Conservation (phyloP, 2,797 vertebrate genomes). For the Megaceryle alcyon region DNA sequence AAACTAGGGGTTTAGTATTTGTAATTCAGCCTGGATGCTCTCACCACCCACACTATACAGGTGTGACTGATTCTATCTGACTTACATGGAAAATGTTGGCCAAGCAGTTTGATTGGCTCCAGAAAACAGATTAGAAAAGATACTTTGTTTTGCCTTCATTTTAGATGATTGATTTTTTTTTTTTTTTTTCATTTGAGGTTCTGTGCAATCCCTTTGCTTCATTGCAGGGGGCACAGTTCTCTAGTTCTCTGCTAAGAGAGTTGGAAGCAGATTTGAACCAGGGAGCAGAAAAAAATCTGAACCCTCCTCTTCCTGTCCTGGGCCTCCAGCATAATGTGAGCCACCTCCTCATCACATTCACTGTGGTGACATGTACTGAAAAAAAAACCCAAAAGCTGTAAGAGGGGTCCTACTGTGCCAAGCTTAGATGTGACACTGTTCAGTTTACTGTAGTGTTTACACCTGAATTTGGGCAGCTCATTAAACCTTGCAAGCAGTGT, state of each 20-base stretch:
- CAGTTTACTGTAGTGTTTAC: neutral
- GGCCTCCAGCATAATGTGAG: accelerated
- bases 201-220: neutral
- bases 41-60: neutral
- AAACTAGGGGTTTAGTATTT: neutral
- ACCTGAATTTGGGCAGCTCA: neutral
- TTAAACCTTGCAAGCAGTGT: neutral
- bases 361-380: neutral
- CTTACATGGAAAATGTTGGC: neutral
- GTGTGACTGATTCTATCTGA: no score
- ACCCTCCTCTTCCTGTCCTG: neutral
- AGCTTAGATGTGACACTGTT: neutral
- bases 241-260: neutral
- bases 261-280: neutral
- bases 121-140: neutral
- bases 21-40: neutral
- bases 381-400: neutral
- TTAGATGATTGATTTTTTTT: neutral
- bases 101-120: neutral
- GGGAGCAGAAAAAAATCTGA: neutral
- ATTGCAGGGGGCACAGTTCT: neutral
- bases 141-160: neutral
- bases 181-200: neutral
- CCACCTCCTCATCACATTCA: neutral
- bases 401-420: neutral